Conservation (phyloP, 2,113 vertebrate species). For the Pluvialis apricaria region DNA sequence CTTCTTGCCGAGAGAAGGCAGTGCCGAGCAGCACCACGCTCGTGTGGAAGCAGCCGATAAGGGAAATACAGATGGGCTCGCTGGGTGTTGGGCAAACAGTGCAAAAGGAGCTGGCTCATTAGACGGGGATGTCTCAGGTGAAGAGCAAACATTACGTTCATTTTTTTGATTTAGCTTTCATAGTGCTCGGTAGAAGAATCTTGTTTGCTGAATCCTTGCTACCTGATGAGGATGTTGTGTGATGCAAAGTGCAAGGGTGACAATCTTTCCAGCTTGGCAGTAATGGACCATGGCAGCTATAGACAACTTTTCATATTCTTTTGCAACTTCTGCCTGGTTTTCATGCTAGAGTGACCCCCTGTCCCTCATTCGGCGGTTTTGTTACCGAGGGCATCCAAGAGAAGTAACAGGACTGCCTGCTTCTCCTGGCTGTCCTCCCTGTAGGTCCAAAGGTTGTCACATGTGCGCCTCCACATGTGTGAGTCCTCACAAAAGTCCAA, state of each 20-base stretch:
- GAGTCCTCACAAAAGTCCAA: not conserved
- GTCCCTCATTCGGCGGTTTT: not conserved
- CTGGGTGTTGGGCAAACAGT: not conserved
- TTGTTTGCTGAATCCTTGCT: not conserved
- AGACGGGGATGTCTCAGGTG: not conserved
- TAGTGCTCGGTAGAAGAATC: not conserved
- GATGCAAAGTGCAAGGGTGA: not conserved
- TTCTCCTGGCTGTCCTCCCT: not conserved
- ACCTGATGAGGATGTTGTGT: not conserved
- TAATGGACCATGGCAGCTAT: not conserved
- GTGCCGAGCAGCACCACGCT: rapidly evolving
- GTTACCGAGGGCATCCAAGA: not conserved
- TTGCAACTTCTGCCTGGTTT: not conserved
- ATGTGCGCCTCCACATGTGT: not conserved
- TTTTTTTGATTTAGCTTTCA: not conserved
- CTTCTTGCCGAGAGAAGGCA: rapidly evolving
- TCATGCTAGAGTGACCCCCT: not conserved
- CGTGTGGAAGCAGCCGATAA: not conserved
- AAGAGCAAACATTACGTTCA: not conserved
- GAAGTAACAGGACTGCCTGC: not conserved
- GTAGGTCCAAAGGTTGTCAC: not conserved
- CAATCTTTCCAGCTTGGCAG: not conserved
- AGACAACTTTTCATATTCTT: not conserved
- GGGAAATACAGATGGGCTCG: not conserved
- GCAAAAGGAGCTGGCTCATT: not conserved